Percentiles rank a stretch among this genome's conserved stretches.
These are phyloP conservation scores for Pogona vitticeps DNA, from an alignment of 2,113 vertebrate genomes.

Conservation along the genomic window DNA sequence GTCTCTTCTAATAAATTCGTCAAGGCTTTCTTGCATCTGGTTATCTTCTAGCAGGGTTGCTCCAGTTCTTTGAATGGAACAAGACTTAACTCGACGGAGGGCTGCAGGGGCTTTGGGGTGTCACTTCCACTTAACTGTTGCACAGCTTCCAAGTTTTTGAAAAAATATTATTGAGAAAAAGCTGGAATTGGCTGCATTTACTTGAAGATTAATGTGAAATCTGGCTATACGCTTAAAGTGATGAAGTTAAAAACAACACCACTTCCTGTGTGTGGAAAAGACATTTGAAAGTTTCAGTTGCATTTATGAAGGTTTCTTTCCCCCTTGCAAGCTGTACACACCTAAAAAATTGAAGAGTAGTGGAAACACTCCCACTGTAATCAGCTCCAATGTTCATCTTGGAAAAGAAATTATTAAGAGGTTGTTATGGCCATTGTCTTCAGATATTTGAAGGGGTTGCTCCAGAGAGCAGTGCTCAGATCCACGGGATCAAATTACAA, in stretches of 20 bases:
- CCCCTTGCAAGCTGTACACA: background rate
- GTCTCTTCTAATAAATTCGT: background rate
- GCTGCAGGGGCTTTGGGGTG: background rate
- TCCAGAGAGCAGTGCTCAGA: too few species aligned
- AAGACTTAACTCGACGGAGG: background rate
- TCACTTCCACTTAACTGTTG: background rate
- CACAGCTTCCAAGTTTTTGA: background rate
- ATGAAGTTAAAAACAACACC: background rate
- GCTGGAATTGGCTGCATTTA: background rate
- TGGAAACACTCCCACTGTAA: background rate
- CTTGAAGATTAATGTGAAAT: background rate
- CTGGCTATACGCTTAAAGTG: background rate
- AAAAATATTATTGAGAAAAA: background rate
- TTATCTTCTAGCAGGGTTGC: background rate
- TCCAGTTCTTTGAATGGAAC: background rate
- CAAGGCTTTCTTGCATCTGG: background rate
- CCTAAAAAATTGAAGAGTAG: background rate
- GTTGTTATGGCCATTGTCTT: too few species aligned
- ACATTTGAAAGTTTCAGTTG: background rate
- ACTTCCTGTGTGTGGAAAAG: background rate
- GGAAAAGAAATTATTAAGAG: too few species aligned
- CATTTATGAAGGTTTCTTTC: background rate
- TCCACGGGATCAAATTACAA: too few species aligned
- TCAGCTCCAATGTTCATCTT: background rate
- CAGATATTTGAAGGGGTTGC: too few species aligned